A percentile compares a stretch with the other conserved stretches of the same genome.
These are phyloP conservation scores for Heliconius melpomene DNA, from an alignment of 1,140 invertebrate species.

Conservation along the genomic window DNA sequence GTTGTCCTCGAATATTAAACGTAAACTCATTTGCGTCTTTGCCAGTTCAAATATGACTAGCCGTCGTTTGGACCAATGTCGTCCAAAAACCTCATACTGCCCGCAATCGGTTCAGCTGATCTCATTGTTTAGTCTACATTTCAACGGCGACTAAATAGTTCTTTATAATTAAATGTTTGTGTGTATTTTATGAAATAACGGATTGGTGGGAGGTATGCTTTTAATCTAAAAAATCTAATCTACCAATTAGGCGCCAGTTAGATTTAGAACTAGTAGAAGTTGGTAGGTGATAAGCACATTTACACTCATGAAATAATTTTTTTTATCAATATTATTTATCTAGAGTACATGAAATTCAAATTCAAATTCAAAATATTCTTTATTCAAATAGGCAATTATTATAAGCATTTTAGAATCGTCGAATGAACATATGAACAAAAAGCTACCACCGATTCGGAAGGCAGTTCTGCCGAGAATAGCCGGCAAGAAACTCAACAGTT, in stretches of 20 bases:
- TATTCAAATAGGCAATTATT: too few species aligned
- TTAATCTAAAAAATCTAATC: neutral
- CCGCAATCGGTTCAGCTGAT: slow-evolving; percentile 65
- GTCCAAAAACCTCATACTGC: slow-evolving; percentile 47
- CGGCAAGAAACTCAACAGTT: too few species aligned
- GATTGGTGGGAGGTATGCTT: neutral
- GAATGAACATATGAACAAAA: too few species aligned
- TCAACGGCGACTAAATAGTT: slow-evolving; percentile 57
- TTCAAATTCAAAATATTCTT: too few species aligned
- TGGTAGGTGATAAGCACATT: too few species aligned
- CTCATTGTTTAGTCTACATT: slow-evolving; percentile 78
- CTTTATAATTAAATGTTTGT: slow-evolving; percentile 45
- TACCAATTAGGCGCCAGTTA: neutral
- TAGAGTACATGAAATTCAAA: too few species aligned
- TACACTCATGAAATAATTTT: too few species aligned
- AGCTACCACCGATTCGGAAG: too few species aligned
- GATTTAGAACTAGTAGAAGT: neutral
- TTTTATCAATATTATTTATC: too few species aligned
- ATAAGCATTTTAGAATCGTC: too few species aligned
- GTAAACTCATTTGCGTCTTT: neutral
- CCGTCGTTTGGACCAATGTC: slow-evolving; percentile 51
- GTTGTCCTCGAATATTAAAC: slow-evolving; percentile 26
- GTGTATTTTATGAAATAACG: neutral
- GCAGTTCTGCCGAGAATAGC: too few species aligned
- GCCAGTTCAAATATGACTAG: slow-evolving; percentile 38